Evolutionary conservation across 1,140 invertebrate genomes (phyloP).

Genomic region (roundworm (Caenorhabditis elegans)): WBcel235 BX284605.5:16104001-16104500

Average conservation of each 20-base stretch:
- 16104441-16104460: conserved; percentile 84
- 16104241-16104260: conserved; percentile 72
- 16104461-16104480: too few species aligned
- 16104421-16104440: conserved; percentile 47
- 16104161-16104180: conserved; percentile 42
- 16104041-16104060: too few species aligned
- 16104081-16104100: too few species aligned
- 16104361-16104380: conserved; percentile 84
- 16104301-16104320: conserved; percentile 74
- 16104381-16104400: conserved; percentile 92
- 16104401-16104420: conserved; percentile 79
- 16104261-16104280: conserved; percentile 63
- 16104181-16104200: conserved; percentile 43
- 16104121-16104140: not conserved
- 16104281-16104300: conserved; percentile 61
- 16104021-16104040: too few species aligned
- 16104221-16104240: too few species aligned
- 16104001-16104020: too few species aligned
- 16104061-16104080: too few species aligned
- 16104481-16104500: conserved; percentile 83
- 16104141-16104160: conserved; percentile 34
- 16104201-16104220: conserved; percentile 71
- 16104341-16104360: conserved; percentile 89
- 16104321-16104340: conserved; percentile 87
- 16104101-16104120: too few species aligned